These are phyloP conservation scores for Acleris laterana DNA, from an alignment of 2,888 invertebrate species.

Conservation along the genomic window DNA sequence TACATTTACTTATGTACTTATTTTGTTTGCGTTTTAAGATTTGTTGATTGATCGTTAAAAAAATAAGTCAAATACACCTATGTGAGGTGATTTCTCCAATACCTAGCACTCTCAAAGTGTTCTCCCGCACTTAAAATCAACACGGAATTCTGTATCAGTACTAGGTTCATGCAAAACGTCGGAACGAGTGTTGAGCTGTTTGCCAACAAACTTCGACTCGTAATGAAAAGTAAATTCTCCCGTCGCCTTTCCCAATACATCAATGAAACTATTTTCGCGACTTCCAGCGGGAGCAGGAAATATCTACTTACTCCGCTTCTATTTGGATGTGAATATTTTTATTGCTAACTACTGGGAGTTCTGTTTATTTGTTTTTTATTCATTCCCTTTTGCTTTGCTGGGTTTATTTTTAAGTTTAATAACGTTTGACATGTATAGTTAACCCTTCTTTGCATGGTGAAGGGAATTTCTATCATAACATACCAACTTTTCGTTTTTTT, in stretches of 20 bases:
- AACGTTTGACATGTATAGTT: not conserved
- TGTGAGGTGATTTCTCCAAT: too few species aligned
- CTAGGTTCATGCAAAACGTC: slow-evolving; percentile 44
- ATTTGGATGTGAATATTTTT: slow-evolving; percentile 43
- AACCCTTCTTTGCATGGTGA: too few species aligned
- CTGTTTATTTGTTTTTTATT: slow-evolving; percentile 17
- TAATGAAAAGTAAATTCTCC: slow-evolving; percentile 78
- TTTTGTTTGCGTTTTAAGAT: too few species aligned
- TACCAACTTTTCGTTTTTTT: too few species aligned
- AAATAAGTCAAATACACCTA: too few species aligned
- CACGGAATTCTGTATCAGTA: slow-evolving; percentile 6
- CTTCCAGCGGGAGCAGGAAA: slow-evolving; percentile 57
- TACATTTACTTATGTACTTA: too few species aligned
- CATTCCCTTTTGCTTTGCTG: not conserved
- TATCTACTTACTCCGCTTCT: slow-evolving; percentile 62
- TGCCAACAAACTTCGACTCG: slow-evolving; percentile 71
- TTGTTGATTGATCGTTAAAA: too few species aligned
- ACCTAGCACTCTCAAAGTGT: not conserved
- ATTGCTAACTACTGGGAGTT: slow-evolving; percentile 40
- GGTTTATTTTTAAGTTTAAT: not conserved
- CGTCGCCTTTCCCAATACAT: slow-evolving; percentile 62
- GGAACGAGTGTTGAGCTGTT: slow-evolving; percentile 66
- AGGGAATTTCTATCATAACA: too few species aligned
- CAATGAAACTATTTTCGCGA: slow-evolving; percentile 72
- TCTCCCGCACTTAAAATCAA: slow-evolving; percentile 12